Conservation (phyloP, 2,888 invertebrate genomes). For the Cheilosia impressa region DNA sequence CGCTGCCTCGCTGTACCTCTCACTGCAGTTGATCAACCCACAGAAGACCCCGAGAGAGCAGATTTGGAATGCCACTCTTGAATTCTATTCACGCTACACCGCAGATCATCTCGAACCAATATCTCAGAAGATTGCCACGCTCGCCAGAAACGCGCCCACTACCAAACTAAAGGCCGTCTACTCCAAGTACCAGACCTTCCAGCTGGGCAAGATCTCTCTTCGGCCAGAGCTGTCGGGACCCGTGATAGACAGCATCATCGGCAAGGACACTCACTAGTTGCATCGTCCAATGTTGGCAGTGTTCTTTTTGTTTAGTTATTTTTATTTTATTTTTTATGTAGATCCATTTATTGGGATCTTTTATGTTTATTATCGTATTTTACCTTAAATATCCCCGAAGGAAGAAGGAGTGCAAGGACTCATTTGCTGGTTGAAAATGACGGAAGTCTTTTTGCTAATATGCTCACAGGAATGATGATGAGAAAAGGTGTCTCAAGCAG, state of each 20-base stretch:
- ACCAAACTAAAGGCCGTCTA: constrained; percentile 89
- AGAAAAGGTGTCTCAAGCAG: constrained; percentile 6
- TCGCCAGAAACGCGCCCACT: constrained; percentile 88
- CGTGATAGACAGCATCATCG: constrained; percentile 80
- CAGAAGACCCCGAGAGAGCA: constrained; percentile 81
- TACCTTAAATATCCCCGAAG: neutral
- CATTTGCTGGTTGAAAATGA: constrained; percentile 59
- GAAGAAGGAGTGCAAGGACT: constrained; percentile 47
- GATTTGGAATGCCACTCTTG: constrained; percentile 90
- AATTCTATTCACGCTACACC: constrained; percentile 90
- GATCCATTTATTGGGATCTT: constrained; percentile 12
- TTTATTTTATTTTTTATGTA: constrained; percentile 11
- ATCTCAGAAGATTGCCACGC: constrained; percentile 88
- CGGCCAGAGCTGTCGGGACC: constrained; percentile 85
- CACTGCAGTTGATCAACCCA: constrained; percentile 81
- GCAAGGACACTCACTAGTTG: constrained; percentile 35
- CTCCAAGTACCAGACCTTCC: constrained; percentile 87
- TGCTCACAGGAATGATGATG: constrained; percentile 14
- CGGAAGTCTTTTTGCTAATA: constrained; percentile 50
- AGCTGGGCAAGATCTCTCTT: constrained; percentile 87
- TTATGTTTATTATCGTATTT: constrained; percentile 25
- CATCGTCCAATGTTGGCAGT: neutral
- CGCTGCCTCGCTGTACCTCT: constrained; percentile 81
- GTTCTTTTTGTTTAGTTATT: neutral
- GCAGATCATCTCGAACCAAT: constrained; percentile 88